phyloP scores from a whole-genome alignment of 2,797 vertebrate species.

The Hylomyscus alleni region DNA sequence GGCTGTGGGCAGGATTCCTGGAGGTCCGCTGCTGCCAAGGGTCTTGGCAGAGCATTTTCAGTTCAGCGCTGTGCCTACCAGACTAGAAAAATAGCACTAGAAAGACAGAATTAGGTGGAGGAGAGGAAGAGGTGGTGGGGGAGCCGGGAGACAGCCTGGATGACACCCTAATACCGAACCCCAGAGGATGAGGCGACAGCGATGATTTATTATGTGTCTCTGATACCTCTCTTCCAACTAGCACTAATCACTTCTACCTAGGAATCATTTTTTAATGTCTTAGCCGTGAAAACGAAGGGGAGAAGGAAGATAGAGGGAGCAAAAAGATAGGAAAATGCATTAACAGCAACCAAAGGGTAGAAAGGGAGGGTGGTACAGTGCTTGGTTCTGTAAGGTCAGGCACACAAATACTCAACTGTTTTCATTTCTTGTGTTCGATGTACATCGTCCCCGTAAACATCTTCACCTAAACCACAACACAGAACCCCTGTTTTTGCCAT shows the following conservation, averaged over 20 bases:
- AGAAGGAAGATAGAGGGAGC: slow-evolving; percentile 22
- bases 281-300: slow-evolving; percentile 56
- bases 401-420: not conserved
- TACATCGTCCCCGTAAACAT: not conserved
- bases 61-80: slow-evolving; percentile 76
- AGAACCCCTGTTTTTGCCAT: slow-evolving; percentile 8
- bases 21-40: slow-evolving; percentile 71
- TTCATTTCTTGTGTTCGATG: not conserved
- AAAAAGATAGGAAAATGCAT: not conserved
- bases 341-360: not conserved
- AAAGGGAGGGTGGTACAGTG: not conserved
- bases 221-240: slow-evolving; percentile 33
- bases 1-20: slow-evolving; percentile 63
- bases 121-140: slow-evolving; percentile 23
- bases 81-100: slow-evolving; percentile 79
- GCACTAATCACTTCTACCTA: slow-evolving; percentile 70
- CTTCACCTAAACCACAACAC: not conserved
- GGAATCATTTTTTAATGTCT: slow-evolving; percentile 74
- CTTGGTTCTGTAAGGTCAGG: not conserved
- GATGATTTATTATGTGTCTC: slow-evolving; percentile 65
- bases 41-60: slow-evolving; percentile 70
- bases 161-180: slow-evolving; percentile 33
- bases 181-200: slow-evolving; percentile 20
- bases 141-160: not conserved
- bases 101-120: slow-evolving; percentile 66